Base-by-base conservation (phyloP, 2,888 invertebrate species). In the Drosophila maculinotata region DNA sequence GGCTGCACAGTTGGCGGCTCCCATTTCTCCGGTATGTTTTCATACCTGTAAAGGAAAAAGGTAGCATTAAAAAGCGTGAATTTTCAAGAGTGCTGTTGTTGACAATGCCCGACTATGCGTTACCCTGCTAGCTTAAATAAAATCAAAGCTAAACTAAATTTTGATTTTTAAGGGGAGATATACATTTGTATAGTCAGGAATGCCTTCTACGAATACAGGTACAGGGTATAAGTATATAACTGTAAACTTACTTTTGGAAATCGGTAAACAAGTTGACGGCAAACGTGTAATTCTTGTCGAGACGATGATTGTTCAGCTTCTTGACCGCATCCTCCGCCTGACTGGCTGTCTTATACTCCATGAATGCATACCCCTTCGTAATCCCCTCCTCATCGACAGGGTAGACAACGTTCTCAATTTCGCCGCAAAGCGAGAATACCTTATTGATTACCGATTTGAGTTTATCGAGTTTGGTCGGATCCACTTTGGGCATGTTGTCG, bases 251-350 rank as follows among this genome's bases (percentile, higher is more conserved):
- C 95, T 98, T 99, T 83, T 96, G 95, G 91, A 98, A 98, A 91
- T 99, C 99, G 0, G 97, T 97, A 91, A 99, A 98, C 52, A 98
- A 93, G 92, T 98, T 99, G 41, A 98, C 97, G 89, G 95, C 93
- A 92, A 99, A 98, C 4, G 97, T 97, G 89, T 99, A 99, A 80
- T 95, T 95, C 91, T 98, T 99, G 92, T 99, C 99, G 89, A 99
- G 94, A 91, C 97, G 98, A 93, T 98, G 96, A 88, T 97, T 97
- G 92, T 99, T 97, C 45, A 96, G 94, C 35, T 95, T 93, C 87
- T 96, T 96, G 0, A 97, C 96, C 7, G 99, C 98, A 89, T 97
- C 97, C 52, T 95, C 93, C 15, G 99, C 99, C 90, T 96, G 95
- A 44, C 93, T 92, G 7, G 97, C 95, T 79, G 95, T 96, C 72